These are phyloP conservation scores for Globia sparganii DNA, from an alignment of 2,888 invertebrate species.

Conservation along the genomic window DNA sequence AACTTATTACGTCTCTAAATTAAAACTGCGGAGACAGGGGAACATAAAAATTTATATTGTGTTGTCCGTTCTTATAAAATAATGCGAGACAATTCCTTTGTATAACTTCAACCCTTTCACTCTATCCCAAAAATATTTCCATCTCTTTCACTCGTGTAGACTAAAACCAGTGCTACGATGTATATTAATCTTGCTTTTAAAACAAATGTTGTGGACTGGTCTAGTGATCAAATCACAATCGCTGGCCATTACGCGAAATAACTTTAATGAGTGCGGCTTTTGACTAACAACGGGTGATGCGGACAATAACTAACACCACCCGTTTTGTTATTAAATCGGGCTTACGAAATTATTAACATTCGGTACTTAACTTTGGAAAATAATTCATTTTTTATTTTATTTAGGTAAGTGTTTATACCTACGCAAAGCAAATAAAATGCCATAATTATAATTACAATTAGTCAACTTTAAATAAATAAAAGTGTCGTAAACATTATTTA, in stretches of 20 bases:
- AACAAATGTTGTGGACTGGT: constrained; percentile 64
- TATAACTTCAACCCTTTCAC: constrained; percentile 23
- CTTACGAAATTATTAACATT: constrained; percentile 17
- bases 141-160: constrained; percentile 20
- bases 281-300: constrained; percentile 47
- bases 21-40: constrained; percentile 40
- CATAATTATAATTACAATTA: not conserved
- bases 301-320: constrained; percentile 32
- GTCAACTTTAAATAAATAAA: not conserved
- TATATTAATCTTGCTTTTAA: constrained; percentile 64
- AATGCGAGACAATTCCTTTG: constrained; percentile 42
- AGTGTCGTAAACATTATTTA: not conserved
- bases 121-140: not conserved
- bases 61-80: constrained; percentile 51
- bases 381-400: not conserved
- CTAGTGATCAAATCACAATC: constrained; percentile 60
- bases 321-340: constrained; percentile 27
- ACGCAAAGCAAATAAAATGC: not conserved
- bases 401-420: not conserved
- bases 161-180: constrained; percentile 43
- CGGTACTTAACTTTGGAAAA: not conserved
- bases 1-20: constrained; percentile 40
- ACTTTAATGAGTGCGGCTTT: constrained; percentile 57
- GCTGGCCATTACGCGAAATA: constrained; percentile 54
- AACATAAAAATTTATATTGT: constrained; percentile 47